Conservation (phyloP, 2,113 vertebrate genomes). For the Campylorhamphus procurvoides region DNA sequence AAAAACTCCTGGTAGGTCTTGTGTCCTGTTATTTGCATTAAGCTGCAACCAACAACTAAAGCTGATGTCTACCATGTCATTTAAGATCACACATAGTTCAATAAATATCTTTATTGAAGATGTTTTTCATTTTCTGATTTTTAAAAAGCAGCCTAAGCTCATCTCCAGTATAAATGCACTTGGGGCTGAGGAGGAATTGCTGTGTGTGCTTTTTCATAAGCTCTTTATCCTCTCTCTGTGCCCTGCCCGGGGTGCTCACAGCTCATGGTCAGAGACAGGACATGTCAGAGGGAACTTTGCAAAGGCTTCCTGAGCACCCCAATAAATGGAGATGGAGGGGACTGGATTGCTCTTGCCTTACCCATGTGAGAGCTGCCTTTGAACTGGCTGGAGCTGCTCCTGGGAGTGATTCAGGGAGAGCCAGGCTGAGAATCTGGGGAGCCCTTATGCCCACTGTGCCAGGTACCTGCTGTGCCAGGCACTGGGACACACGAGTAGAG, state of each 20-base stretch:
- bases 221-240: not conserved
- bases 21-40: not conserved
- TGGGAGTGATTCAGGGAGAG: not conserved
- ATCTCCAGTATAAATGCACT: not conserved
- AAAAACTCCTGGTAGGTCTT: not conserved
- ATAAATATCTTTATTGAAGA: not conserved
- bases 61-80: not conserved
- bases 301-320: constrained; percentile 27
- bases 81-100: not conserved
- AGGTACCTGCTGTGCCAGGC: not conserved
- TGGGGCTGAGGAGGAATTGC: not conserved
- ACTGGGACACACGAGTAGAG: accelerated
- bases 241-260: not conserved
- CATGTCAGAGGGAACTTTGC: not conserved
- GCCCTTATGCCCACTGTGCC: not conserved
- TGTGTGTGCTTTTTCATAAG: not conserved
- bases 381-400: not conserved
- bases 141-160: not conserved
- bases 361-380: not conserved
- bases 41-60: not conserved
- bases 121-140: not conserved
- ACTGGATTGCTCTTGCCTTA: not conserved
- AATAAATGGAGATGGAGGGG: not conserved
- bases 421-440: not conserved
- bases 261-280: not conserved